phyloP scores from a whole-genome alignment of 2,113 vertebrate species.

The Candoia aspera region DNA sequence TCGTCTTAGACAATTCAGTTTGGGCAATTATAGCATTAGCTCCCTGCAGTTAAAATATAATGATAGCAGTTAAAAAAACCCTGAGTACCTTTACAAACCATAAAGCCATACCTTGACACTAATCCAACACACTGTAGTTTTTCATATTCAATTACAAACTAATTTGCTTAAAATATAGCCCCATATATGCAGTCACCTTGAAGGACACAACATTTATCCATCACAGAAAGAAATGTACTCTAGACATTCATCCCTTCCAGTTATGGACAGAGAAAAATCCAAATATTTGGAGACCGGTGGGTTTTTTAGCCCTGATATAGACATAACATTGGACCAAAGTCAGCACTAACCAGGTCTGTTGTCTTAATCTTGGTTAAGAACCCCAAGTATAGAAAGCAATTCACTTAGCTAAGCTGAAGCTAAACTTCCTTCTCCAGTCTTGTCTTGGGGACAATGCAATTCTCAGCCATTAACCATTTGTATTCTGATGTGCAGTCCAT shows the following conservation, averaged over 20 bases:
- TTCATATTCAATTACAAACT: conserved; percentile 30
- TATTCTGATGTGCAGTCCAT: neutral
- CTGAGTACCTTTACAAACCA: neutral
- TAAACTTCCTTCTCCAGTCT: neutral
- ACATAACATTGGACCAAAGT: neutral
- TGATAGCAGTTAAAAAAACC: conserved; percentile 11
- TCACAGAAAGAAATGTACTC: neutral
- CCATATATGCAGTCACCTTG: conserved; percentile 16
- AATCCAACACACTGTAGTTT: conserved; percentile 22
- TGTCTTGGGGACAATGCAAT: neutral
- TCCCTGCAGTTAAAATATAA: neutral
- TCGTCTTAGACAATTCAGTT: neutral
- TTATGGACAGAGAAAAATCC: neutral
- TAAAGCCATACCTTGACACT: conserved; percentile 18
- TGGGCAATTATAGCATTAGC: neutral
- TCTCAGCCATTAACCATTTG: no score
- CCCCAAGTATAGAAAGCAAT: neutral
- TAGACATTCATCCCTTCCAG: neutral
- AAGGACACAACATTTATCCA: conserved; percentile 2
- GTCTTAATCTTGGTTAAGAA: neutral
- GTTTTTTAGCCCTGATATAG: neutral
- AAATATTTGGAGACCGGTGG: neutral
- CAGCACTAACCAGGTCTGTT: neutral
- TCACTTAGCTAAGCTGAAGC: neutral
- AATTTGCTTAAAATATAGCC: conserved; percentile 25